Base-by-base conservation (phyloP, 2,797 vertebrate genomes). In the Amblyopsis hoosieri region DNA sequence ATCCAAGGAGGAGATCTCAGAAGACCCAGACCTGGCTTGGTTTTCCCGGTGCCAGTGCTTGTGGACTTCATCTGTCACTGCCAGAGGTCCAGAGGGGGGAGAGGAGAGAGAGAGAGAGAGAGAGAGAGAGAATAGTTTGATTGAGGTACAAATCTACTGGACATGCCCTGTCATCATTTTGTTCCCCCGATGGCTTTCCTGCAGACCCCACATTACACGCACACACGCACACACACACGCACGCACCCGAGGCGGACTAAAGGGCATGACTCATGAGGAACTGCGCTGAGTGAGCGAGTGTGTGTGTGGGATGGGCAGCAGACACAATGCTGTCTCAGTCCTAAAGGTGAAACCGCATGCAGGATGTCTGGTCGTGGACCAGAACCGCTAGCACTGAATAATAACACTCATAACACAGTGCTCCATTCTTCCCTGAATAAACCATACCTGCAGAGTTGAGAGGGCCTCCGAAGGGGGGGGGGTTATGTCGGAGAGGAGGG, bases 321-420 rank as follows among this genome's bases (percentile, higher is more conserved):
- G 66, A 80, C 71, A 89, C 87, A 90, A 86, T 67, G 77, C 80
- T 54, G 76, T 80, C 85, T 85, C 79, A 81, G 89, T 87, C 76
- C 75, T 76, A 68, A 71, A 71, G 83, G 78, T 79, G 72, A 85
- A 83, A 82, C 84, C 87, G 59, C 79, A 64, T 13, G 5, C 64
- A 71, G 81, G 84, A 84, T 69, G 72, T 78, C 84, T 69, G 84
- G 79, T 85, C 76, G 66, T 37, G 33, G 64, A 72, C 71, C 63
- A 23, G 10, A 84, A 82, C 76, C 75, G 62, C 76, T 54, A 64
- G 78, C 63, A 65, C 56, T 50, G 74, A 81, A 79, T 58, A 86
- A 77, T 76, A 84, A 79, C 75, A 64, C 69, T 54, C 78, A 79
- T 77, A 72, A 79, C 50, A 84, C 65, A 15, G 29, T 71, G 54